Evolutionary conservation across 1,140 invertebrate genomes (phyloP), one percentile per base, ranked within the genome.

Genomic region (Zaprionus nigranus): DNA sequence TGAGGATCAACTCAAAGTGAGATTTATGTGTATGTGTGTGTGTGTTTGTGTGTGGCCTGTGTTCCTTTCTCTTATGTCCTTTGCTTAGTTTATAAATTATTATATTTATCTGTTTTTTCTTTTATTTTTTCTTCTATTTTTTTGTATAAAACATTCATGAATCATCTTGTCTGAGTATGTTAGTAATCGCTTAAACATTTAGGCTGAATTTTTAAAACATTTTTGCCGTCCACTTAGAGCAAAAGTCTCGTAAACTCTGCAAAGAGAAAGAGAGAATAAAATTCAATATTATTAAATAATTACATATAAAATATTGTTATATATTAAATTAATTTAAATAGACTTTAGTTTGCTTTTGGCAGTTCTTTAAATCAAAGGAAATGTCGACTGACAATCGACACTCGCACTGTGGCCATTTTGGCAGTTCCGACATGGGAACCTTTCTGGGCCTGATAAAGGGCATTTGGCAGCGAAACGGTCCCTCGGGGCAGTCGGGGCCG

Each of bases 241-340:
- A 95, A 91, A 93, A 95, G 93, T 93, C 94, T 95, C 78, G 95
- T 94, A 81, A 95, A 95, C 92, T 95, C 95, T 95, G 94, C 62
- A 94, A 94, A 86, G 93, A 78, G 93, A 94, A 58, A 63, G 54
- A 71, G 54, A 63, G 54, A 72, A 28, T 34, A 34, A 3, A 34
- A 34, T 34, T 0, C 1, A 0, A 34, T 34, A 34, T 34, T 3
- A 11, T 34, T 11, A 3, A 11, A 34, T 11, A n/a, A n/a, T n/a
- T n/a, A 34, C 1, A 0, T 30, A 30, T 30, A 30, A 7, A 30
- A 30, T 30, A 2, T 30, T 2, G 11, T 34, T 9, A 0, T 11
- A 11, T 34, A 34, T 43, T 60, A 20, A 59, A 69, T 51, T 54
- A 7, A 58, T 57, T 28, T 15, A 28, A 57, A 57, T 17, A 22